Base-by-base conservation (phyloP, 2,888 invertebrate genomes). In the Galerucella pusilla region DNA sequence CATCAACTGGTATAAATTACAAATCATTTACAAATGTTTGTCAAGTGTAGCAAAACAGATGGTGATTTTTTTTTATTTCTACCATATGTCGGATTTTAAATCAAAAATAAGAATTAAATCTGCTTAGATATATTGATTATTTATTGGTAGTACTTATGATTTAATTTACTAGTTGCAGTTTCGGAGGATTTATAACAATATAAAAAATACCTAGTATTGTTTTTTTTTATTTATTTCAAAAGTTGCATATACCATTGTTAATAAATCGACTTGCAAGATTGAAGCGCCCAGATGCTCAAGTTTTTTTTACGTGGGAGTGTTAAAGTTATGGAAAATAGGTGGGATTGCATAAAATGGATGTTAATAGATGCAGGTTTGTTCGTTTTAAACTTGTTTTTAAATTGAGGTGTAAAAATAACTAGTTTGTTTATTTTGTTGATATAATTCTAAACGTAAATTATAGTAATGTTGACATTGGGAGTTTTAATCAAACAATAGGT, bases 371-470 rank as follows among this genome's bases (percentile, higher is more conserved):
- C 69, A 69, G 61, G 69, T 61, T 54, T 59, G 59, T 49, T 42
- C 67, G 52, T 52, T 68, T 45, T 42, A 60, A 60, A 69, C 68
- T 69, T 61, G 61, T 69, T 69, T 69, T 60, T 61, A 60, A 61
- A 42, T 60, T 14, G 59, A 7, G 16, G 12, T 59, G 46, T 68
- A 68, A 59, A 68, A 68, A 68, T 68, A 68, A 68, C 59, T 20
- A 11, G 66, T 42, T 42, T 42, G 20, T 12, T 66, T 66, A 16
- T 49, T 52, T 49, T 54, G 52, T 7, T 52, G 25, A 28, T 35
- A 54, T 49, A 52, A 67, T 67, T 67, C 14, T 12, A 14, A 52
- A 52, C 52, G 52, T 52, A 52, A 52, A n/a, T n/a, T 52, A 52
- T 14, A n/a, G n/a, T n/a, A n/a, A n/a, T 49, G 14, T 49, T 52